Base-by-base conservation (phyloP, 2,797 vertebrate species). In the Pangasius krempfi region DNA sequence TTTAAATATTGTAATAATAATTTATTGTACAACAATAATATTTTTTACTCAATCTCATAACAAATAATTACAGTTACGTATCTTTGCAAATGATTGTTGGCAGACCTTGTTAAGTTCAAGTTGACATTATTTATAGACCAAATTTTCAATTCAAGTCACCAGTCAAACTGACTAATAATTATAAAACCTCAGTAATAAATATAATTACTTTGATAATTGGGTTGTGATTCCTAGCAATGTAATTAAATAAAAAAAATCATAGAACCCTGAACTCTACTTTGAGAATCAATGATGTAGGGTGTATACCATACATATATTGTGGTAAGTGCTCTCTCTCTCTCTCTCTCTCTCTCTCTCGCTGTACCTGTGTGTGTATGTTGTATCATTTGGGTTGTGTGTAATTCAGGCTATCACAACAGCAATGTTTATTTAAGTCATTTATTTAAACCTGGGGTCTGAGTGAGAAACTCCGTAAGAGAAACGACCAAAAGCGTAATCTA, bases 401-500 rank as follows among this genome's bases (percentile, higher is more conserved):
- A 56, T 85, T 56, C 44, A 72, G 73, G 85, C n/a, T 87, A 76
- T 84, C 47, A 85, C 75, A 87, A 87, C 50, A 87, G 33, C 50
- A 84, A 52, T 33, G 20, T 66, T 84, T 66, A 84, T 84, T 66
- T 84, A 66, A 85, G 83, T 47, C 16, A 87, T 90, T 90, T 76
- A 90, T 91, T 89, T 91, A 80, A 89, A 85, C 64, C 40, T 88
- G 90, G 50, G 89, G 90, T 88, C 90, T n/a, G 66, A 80, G 90
- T 58, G 85, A 37, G 72, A 60, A 68, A 89, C 58, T 84, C 88
- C 80, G 78, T 87, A 91, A 89, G 88, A 88, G 82, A 87, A 88
- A 92, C 87, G 54, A 88, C 64, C 88, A 83, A 87, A 84, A 92
- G 85, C 47, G 76, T 87, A 91, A 92, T 92, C 89, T 92, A 91